Conservation (phyloP, 2,797 vertebrate genomes). For the Artibeus jamaicensis region DNA sequence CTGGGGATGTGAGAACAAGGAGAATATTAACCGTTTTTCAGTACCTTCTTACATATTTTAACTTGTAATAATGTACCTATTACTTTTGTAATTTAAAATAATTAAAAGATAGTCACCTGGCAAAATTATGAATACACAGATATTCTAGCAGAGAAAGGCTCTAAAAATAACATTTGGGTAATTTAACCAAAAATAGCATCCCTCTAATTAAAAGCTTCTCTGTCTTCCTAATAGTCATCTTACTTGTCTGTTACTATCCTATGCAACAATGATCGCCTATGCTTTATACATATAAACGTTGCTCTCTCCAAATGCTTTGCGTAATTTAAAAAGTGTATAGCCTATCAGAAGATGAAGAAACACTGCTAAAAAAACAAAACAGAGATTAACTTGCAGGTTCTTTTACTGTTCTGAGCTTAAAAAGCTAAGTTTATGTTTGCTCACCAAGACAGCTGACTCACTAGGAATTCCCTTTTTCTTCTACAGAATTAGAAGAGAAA, state of each 20-base stretch:
- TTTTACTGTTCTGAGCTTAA: constrained; percentile 21
- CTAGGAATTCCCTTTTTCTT: neutral
- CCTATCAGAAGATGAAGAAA: neutral
- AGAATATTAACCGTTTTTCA: neutral
- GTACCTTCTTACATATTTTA: neutral
- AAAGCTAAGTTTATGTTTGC: constrained; percentile 7
- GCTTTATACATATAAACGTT: neutral
- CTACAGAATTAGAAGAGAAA: neutral
- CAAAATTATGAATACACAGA: neutral
- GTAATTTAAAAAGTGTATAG: neutral
- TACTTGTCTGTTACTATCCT: neutral
- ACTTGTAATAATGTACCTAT: neutral
- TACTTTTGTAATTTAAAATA: neutral
- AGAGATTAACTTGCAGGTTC: neutral
- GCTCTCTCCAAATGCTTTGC: neutral
- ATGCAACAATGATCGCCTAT: neutral
- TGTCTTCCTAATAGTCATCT: neutral
- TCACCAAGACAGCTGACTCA: constrained; percentile 24
- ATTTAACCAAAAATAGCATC: neutral
- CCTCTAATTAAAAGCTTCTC: neutral
- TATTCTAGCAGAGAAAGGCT: neutral
- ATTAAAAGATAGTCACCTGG: neutral
- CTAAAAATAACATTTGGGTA: constrained; percentile 14
- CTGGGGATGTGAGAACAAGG: neutral
- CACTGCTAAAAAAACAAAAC: neutral